Base-by-base conservation (phyloP, 2,888 invertebrate genomes). In the Chymomyza amoena region DNA sequence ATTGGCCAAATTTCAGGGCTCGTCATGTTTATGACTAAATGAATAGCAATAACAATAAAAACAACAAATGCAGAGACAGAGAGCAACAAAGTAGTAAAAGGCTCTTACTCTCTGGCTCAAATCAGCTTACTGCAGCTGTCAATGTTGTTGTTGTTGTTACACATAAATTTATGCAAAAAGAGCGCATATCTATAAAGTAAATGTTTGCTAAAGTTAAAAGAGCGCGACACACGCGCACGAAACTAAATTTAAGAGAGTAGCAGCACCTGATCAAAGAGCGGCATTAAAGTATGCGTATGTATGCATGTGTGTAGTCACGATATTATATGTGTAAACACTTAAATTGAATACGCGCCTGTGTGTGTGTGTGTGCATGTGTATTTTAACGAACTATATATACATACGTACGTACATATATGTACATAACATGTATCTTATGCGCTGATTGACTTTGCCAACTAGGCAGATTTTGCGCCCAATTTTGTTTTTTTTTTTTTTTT, bases 1-100 rank as follows among this genome's bases (percentile, higher is more conserved):
- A 83, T 83, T 83, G 82, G 82, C 70, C 67, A 81, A 75, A 76
- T 83, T 85, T 83, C 79, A 83, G 82, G 82, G 82, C 82, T 85
- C 82, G 82, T 83, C 80, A 45, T 45, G 13, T 45, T 73, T 5
- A 60, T 61, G 76, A 72, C 64, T 70, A 78, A 73, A 62, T 66
- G 57, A 56, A 61, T 25, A 61, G 60, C 61, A 66, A 18, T 9
- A 54, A 54, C 54, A 54, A 32, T 32, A 32, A 54, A 16, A 54
- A 54, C 54, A 54, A 54, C 10, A 54, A 10, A 5, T 6, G 6
- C 1, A 54, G 54, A 18, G 9, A 9, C 54, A 20, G 54, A 6
- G 16, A 54, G 54, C 16, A 54, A 20, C 7, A 7, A 32, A 25
- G 25, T 25, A 25, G 2, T 25, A 20, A 3, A 20, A 20, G 20